phyloP scores from a whole-genome alignment of 1,140 invertebrate genomes.

The Philotrypesis tridentata region DNA sequence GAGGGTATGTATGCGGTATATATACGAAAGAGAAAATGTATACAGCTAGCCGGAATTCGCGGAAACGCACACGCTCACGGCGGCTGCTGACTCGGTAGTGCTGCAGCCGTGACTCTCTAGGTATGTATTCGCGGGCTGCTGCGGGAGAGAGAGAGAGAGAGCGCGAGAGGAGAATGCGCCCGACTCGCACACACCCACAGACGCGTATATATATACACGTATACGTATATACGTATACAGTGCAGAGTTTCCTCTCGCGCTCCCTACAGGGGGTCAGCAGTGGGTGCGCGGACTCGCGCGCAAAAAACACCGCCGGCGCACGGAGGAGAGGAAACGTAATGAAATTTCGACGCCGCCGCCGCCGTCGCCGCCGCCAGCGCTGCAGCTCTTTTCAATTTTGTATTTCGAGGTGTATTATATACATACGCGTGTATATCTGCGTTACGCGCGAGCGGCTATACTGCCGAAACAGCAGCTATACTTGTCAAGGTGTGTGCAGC shows the following conservation, averaged over 20 bases:
- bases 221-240: too few relatives aligned
- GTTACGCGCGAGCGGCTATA: too few relatives aligned
- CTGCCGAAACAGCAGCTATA: too few relatives aligned
- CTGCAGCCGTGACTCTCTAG: background rate
- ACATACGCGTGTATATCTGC: too few relatives aligned
- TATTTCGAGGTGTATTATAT: too few relatives aligned
- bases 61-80: conserved; percentile 48
- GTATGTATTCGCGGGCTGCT: background rate
- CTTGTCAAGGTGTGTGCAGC: too few relatives aligned
- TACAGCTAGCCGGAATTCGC: conserved; percentile 49
- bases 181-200: background rate
- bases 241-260: background rate
- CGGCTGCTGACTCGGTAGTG: conserved; percentile 37
- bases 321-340: conserved; percentile 14
- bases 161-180: background rate
- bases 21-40: too few relatives aligned
- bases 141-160: background rate
- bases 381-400: background rate
- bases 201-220: too few relatives aligned
- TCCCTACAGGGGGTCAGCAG: conserved; percentile 51
- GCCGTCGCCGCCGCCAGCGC: too few relatives aligned
- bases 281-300: conserved; percentile 53
- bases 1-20: too few relatives aligned
- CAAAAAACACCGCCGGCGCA: conserved; percentile 41
- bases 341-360: background rate